These are phyloP conservation scores for Anarsia innoxiella DNA, from an alignment of 2,888 invertebrate species.

Conservation along the genomic window DNA sequence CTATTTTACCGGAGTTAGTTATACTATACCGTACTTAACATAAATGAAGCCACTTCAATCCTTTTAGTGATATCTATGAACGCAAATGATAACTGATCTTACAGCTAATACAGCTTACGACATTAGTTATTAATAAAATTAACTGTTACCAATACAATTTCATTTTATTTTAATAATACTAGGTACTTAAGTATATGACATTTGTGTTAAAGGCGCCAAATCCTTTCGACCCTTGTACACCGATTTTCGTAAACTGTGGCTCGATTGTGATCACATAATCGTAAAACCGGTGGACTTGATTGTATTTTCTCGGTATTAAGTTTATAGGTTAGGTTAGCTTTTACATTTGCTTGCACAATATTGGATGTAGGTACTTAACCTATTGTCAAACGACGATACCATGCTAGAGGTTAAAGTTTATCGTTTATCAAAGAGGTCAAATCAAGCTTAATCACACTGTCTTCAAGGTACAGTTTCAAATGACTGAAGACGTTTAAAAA, in stretches of 20 bases:
- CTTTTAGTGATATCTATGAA: not conserved
- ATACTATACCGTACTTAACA: too few species aligned
- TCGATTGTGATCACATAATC: not conserved
- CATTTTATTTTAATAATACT: not conserved
- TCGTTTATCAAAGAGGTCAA: not conserved
- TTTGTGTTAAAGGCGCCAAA: too few species aligned
- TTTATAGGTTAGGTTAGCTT: not conserved
- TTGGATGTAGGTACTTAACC: too few species aligned
- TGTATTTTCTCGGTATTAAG: not conserved
- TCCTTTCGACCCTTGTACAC: too few species aligned
- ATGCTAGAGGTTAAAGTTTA: not conserved
- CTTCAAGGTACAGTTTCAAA: too few species aligned
- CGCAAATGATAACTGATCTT: not conserved
- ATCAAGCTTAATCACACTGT: not conserved
- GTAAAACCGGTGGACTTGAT: not conserved
- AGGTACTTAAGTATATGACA: too few species aligned
- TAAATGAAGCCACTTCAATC: too few species aligned
- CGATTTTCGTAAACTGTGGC: not conserved
- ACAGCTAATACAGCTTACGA: not conserved
- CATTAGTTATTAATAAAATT: not conserved
- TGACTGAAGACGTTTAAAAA: not conserved
- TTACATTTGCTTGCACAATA: not conserved
- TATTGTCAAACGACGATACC: not conserved
- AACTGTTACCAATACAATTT: not conserved
- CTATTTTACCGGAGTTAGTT: too few species aligned